Base-by-base conservation (phyloP, 92 coral and sea anemone species). In the Parazoanthus atlanticus region DNA sequence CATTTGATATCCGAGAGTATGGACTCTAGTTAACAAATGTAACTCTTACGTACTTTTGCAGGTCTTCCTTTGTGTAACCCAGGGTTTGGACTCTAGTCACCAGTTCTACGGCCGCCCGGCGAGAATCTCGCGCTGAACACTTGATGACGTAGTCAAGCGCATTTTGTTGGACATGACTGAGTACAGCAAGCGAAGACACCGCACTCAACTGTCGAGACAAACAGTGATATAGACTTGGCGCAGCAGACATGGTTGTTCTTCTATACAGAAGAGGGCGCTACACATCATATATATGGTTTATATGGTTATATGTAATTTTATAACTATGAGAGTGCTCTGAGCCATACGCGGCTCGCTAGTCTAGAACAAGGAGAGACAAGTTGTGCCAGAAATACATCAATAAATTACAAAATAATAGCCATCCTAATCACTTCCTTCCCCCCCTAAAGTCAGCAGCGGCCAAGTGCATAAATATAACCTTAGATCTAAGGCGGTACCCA, bases 181-280 rank as follows among this genome's bases (percentile, higher is more conserved):
- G 89, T 30, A 81, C 90, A 73, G 93, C 91, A 80, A 82, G 88
- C 25, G 93, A 91, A 40, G 93, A 91, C 13, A 91, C 65, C 64
- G 93, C 93, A 66, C 93, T 91, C 49, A 91, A 73, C 93, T 91
- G 85, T 21, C 54, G 85, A 41, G 17, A 70, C 72, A 76, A 65
- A 70, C 16, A 52, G 58, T 52, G 19, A 52, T 11, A 52, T 43
- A 52, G 19, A 52, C 17, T 52, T 52, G 58, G 9, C 11, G 4
- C 3, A 12, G 2, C 58, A 52, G 19, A 52, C 58, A 52, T 12
- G 19, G 0, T 43, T 13, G 30, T 67, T 23, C 30, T 4, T 67
- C 29, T 43, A 43, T 43, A 7, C 8, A 43, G 3, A 43, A 6
- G 49, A 43, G 10, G n/a, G n/a, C n/a, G n/a, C n/a, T n/a, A n/a